Percentiles rank a stretch among this genome's conserved stretches.
Evolutionary conservation across 2,797 vertebrate species (phyloP).

Genomic region (Leptodactylus fallax): DNA sequence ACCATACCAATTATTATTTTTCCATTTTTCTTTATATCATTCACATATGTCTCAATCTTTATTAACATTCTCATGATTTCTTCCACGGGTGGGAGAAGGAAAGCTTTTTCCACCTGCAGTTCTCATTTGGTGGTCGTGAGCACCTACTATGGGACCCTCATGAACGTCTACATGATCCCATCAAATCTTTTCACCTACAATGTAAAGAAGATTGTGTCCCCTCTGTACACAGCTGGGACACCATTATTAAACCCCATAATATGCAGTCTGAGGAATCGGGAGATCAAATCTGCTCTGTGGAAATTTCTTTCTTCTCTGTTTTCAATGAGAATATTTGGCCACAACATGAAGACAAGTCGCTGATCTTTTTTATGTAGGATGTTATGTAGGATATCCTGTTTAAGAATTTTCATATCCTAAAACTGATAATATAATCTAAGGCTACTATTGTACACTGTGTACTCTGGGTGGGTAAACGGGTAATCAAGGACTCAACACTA

Average conservation of each 20-base stretch:
- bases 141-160: conserved; percentile 17
- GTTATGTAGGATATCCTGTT: background rate
- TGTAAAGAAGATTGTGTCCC: conserved; percentile 16
- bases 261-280: conserved; percentile 33
- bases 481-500: no score
- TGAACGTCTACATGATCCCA: conserved; percentile 22
- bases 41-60: conserved; percentile 28
- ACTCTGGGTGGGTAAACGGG: no score
- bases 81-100: background rate
- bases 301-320: background rate
- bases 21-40: conserved; percentile 10
- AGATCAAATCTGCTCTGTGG: conserved; percentile 26
- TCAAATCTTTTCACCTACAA: conserved; percentile 7
- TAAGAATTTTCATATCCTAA: no score
- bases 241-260: conserved; percentile 40
- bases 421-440: no score
- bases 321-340: background rate
- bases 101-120: conserved; percentile 28
- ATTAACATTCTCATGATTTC: conserved; percentile 6
- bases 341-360: background rate
- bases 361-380: background rate
- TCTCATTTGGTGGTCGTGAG: conserved; percentile 34
- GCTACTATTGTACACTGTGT: no score
- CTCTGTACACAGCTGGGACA: conserved; percentile 3
- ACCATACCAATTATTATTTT: conserved; percentile 1